phyloP scores from a whole-genome alignment of 2,888 invertebrate genomes.

The Muschampia plurimacula region DNA sequence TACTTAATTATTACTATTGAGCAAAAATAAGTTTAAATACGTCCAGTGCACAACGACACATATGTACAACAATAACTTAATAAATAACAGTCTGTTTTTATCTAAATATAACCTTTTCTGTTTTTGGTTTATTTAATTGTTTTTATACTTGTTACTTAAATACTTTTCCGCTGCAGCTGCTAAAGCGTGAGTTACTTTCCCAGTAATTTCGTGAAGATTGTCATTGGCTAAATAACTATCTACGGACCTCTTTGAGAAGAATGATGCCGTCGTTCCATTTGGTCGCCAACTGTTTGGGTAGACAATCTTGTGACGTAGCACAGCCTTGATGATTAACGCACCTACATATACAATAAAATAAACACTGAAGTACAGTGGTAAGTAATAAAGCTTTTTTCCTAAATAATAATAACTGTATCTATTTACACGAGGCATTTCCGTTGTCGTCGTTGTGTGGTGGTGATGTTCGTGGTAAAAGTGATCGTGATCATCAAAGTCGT shows the following conservation, averaged over 20 bases:
- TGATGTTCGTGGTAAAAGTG: conserved; percentile 64
- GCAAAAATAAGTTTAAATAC: conserved; percentile 61
- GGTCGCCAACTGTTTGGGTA: conserved; percentile 85
- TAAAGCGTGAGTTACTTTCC: conserved; percentile 75
- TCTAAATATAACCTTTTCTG: conserved; percentile 17
- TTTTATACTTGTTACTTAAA: conserved; percentile 53
- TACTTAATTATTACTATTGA: too few relatives aligned
- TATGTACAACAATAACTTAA: conserved; percentile 8
- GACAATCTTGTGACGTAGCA: conserved; percentile 90
- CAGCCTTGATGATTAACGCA: conserved; percentile 89
- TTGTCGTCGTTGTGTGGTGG: conserved; percentile 65
- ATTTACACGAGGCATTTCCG: conserved; percentile 85
- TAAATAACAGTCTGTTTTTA: conserved; percentile 37
- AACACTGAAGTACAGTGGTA: conserved; percentile 91
- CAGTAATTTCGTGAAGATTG: conserved; percentile 78
- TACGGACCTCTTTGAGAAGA: conserved; percentile 76
- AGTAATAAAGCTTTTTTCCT: conserved; percentile 90
- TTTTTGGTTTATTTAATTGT: conserved; percentile 32
- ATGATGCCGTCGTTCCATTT: conserved; percentile 67
- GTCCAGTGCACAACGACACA: conserved; percentile 76
- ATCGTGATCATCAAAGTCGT: conserved; percentile 71
- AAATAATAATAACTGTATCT: conserved; percentile 91
- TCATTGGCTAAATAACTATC: conserved; percentile 79
- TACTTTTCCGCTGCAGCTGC: conserved; percentile 75
- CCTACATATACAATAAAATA: conserved; percentile 90